Percentiles rank a stretch among this genome's conserved stretches.
Evolutionary conservation across 1,140 invertebrate genomes (phyloP).

Genomic region (Drosophila pruinosa): DNA sequence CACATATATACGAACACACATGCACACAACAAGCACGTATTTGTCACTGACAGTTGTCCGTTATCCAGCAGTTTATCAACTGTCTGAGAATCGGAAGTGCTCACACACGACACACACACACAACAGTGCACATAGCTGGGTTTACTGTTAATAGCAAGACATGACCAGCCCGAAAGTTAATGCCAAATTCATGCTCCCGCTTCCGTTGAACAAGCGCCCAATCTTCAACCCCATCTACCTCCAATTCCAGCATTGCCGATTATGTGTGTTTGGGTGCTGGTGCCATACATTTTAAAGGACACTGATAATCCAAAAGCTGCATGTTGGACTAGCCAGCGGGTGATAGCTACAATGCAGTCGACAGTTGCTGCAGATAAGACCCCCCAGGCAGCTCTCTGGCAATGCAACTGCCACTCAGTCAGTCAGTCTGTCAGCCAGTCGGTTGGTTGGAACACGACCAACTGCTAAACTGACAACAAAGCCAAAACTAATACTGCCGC

Average conservation of each 20-base stretch:
- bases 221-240: neutral
- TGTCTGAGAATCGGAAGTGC: conserved; percentile 39
- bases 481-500: conserved; percentile 33
- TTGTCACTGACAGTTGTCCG: conserved; percentile 24
- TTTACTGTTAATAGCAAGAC: conserved; percentile 54
- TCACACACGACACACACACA: conserved; percentile 5
- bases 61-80: conserved; percentile 60
- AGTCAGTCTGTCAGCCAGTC: neutral
- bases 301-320: conserved; percentile 52
- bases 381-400: neutral
- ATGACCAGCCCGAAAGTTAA: conserved; percentile 65
- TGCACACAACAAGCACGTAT: neutral
- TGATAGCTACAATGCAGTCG: conserved; percentile 19
- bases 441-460: neutral
- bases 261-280: neutral
- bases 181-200: conserved; percentile 66
- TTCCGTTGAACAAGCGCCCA: conserved; percentile 28
- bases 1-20: neutral
- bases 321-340: conserved; percentile 34
- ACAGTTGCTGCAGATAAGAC: conserved; percentile 18
- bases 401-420: conserved; percentile 15
- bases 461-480: conserved; percentile 38
- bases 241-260: too few relatives aligned
- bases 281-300: conserved; percentile 53
- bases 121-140: neutral